Conservation (phyloP, 2,888 invertebrate species). For the Apantesis nais region DNA sequence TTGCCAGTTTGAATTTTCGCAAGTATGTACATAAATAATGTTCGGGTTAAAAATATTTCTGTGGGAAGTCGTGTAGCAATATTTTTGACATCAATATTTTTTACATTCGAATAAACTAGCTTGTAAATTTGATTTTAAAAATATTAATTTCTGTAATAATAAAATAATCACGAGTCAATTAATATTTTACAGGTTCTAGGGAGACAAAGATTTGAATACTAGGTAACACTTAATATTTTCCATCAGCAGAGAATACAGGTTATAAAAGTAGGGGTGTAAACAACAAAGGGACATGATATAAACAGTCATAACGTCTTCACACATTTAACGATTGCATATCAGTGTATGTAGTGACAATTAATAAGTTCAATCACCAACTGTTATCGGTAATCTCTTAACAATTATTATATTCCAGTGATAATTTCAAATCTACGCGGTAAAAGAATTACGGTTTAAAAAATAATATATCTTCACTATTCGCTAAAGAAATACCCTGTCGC, state of each 20-base stretch:
- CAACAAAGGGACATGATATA: neutral
- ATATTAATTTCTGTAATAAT: no score
- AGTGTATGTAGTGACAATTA: neutral
- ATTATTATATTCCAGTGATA: slow-evolving; percentile 1
- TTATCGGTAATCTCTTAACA: neutral
- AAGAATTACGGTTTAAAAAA: slow-evolving; percentile 34
- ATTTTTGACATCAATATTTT: no score
- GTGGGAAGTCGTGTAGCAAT: no score
- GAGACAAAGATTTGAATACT: neutral
- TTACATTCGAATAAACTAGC: no score
- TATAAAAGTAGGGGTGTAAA: neutral
- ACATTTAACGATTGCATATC: neutral
- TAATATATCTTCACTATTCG: slow-evolving; percentile 48
- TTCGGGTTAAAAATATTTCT: no score
- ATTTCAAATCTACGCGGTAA: slow-evolving; percentile 34
- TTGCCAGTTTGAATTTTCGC: neutral
- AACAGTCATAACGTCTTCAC: neutral
- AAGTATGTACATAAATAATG: no score
- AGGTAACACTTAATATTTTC: neutral
- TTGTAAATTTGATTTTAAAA: no score
- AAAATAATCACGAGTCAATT: no score
- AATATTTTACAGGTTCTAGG: neutral
- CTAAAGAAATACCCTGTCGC: slow-evolving; percentile 67
- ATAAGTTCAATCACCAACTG: neutral
- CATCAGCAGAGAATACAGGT: neutral